Percentiles rank a stretch among this genome's conserved stretches.
Evolutionary conservation across 1,140 invertebrate species (phyloP).

Genomic region (Babylonia areolata): DNA sequence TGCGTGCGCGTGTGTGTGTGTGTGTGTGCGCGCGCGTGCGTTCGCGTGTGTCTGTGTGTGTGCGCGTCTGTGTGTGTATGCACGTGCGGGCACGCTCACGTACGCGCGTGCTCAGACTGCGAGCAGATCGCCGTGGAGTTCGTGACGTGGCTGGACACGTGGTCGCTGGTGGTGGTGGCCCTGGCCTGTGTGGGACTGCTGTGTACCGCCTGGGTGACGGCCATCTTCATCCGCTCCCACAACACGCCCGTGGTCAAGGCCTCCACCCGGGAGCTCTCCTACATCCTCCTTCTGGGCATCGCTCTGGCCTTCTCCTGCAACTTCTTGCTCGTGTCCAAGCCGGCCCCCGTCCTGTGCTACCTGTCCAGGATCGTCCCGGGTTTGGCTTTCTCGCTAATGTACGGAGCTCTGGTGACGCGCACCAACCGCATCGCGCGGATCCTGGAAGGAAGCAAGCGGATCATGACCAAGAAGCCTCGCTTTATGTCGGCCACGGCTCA

Average conservation of each 20-base stretch:
- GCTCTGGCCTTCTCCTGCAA: conserved; percentile 80
- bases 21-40: too few relatives aligned
- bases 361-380: conserved; percentile 84
- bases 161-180: conserved; percentile 80
- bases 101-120: conserved; percentile 76
- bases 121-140: conserved; percentile 79
- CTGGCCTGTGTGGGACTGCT: conserved; percentile 83
- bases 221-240: conserved; percentile 82
- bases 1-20: too few relatives aligned
- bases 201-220: conserved; percentile 80
- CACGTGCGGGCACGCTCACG: too few relatives aligned
- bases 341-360: conserved; percentile 82
- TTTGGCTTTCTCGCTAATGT: conserved; percentile 89
- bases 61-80: too few relatives aligned
- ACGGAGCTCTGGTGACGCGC: conserved; percentile 88
- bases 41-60: too few relatives aligned
- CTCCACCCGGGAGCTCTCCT: conserved; percentile 86
- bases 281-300: conserved; percentile 84
- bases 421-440: conserved; percentile 92
- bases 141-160: conserved; percentile 80
- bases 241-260: conserved; percentile 89
- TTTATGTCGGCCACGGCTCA: conserved; percentile 80
- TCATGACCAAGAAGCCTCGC: conserved; percentile 85
- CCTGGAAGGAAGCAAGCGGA: conserved; percentile 86
- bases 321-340: conserved; percentile 85